phyloP scores from a whole-genome alignment of 2,888 invertebrate species.

The Nemotelus pantherinus region DNA sequence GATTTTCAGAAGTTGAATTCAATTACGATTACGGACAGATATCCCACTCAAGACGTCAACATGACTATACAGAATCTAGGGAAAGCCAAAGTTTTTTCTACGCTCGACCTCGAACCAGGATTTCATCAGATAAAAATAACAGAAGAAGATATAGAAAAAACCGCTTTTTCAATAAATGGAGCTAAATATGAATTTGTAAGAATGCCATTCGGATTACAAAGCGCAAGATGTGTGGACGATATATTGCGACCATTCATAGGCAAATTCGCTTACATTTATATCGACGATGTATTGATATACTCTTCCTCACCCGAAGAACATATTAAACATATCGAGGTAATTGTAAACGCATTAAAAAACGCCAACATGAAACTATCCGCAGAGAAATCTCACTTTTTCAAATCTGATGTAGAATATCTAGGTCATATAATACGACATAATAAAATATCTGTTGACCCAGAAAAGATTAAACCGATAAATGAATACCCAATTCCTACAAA shows the following conservation, averaged over 20 bases:
- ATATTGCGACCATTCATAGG: not conserved
- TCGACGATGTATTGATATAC: not conserved
- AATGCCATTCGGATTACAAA: conserved; percentile 10
- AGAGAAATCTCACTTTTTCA: not conserved
- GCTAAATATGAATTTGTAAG: not conserved
- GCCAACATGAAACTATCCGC: not conserved
- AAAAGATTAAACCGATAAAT: not conserved
- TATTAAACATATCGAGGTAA: not conserved
- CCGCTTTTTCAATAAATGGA: not conserved
- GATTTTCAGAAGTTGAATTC: not conserved
- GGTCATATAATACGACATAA: not conserved
- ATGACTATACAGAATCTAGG: conserved; percentile 19
- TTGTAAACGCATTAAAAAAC: not conserved
- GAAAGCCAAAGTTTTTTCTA: conserved; percentile 29
- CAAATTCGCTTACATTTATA: not conserved
- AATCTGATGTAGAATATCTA: not conserved
- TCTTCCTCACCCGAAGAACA: conserved; percentile 4
- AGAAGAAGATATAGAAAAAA: not conserved
- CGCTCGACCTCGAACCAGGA: conserved; percentile 5
- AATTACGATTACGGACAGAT: not conserved
- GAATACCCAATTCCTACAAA: not conserved
- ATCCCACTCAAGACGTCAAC: not conserved
- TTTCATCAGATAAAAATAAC: not conserved
- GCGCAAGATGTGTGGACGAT: not conserved
- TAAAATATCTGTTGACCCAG: not conserved